Evolutionary conservation across 2,797 vertebrate species (phyloP).

Genomic region (Cyclura pinguis): DNA sequence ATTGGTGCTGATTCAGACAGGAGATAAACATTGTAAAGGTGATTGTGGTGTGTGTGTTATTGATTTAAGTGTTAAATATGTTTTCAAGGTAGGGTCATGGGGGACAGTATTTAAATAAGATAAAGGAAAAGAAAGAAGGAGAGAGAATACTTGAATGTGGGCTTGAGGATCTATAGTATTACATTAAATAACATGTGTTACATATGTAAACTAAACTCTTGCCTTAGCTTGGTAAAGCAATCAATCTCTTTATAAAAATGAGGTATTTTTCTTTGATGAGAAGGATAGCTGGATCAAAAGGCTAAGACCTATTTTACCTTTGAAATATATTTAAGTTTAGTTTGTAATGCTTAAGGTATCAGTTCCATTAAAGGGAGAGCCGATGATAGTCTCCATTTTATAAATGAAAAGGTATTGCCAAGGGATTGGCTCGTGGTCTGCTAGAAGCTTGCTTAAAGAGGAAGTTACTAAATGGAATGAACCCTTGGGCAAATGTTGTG

Average conservation of each 20-base stretch:
- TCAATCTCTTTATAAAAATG: background rate
- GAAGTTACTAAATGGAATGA: background rate
- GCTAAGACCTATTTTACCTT: background rate
- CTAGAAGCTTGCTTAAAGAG: background rate
- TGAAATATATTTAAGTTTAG: background rate
- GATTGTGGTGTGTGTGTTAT: background rate
- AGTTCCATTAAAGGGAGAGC: background rate
- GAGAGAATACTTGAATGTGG: too few species aligned
- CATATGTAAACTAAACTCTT: background rate
- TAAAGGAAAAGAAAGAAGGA: too few species aligned
- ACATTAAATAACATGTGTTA: background rate
- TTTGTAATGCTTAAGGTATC: background rate
- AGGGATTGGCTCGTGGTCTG: background rate
- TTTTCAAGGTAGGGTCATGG: background rate
- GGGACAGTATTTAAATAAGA: background rate
- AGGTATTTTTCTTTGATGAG: background rate
- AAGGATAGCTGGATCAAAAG: background rate
- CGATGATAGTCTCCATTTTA: background rate
- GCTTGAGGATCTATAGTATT: fast-evolving
- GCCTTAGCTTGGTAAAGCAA: background rate
- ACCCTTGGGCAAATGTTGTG: background rate
- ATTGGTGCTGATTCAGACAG: background rate
- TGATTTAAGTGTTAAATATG: background rate
- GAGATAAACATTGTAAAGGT: background rate
- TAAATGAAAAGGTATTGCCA: background rate